phyloP scores from a whole-genome alignment of 1,140 invertebrate species.

The Dendroctonus valens region DNA sequence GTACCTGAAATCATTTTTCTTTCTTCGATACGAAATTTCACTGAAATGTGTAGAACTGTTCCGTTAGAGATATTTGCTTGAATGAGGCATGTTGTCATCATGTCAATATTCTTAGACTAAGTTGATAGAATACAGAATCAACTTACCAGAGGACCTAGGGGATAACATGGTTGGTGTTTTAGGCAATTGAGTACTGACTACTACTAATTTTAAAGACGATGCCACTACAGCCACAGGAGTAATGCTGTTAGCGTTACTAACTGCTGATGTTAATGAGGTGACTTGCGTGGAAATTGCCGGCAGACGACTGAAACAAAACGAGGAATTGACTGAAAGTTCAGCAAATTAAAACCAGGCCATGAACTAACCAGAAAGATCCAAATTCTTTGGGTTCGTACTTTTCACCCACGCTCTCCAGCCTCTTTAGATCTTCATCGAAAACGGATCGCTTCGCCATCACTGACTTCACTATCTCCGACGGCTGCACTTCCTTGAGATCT shows the following conservation, averaged over 20 bases:
- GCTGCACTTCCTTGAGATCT: slow-evolving; percentile 68
- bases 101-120: too few relatives aligned
- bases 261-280: slow-evolving; percentile 2
- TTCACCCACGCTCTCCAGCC: slow-evolving; percentile 84
- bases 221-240: slow-evolving; percentile 15
- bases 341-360: not conserved
- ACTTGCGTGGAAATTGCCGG: not conserved
- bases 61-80: too few relatives aligned
- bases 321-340: not conserved
- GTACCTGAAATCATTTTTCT: slow-evolving; percentile 26
- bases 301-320: slow-evolving; percentile 4
- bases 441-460: slow-evolving; percentile 89
- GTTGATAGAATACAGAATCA: not conserved
- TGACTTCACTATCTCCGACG: slow-evolving; percentile 91
- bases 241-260: slow-evolving; percentile 19
- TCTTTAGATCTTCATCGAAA: slow-evolving; percentile 93
- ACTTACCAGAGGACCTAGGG: slow-evolving; percentile 44
- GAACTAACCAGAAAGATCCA: slow-evolving; percentile 46
- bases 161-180: slow-evolving; percentile 43
- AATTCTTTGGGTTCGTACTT: slow-evolving; percentile 79
- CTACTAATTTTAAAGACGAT: slow-evolving; percentile 37
- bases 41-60: too few relatives aligned
- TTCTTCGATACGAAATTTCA: too few relatives aligned
- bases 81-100: too few relatives aligned
- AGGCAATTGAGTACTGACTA: slow-evolving; percentile 33